Base-by-base conservation (phyloP, 2,113 vertebrate species). In the Protobothrops mucrosquamatus region DNA sequence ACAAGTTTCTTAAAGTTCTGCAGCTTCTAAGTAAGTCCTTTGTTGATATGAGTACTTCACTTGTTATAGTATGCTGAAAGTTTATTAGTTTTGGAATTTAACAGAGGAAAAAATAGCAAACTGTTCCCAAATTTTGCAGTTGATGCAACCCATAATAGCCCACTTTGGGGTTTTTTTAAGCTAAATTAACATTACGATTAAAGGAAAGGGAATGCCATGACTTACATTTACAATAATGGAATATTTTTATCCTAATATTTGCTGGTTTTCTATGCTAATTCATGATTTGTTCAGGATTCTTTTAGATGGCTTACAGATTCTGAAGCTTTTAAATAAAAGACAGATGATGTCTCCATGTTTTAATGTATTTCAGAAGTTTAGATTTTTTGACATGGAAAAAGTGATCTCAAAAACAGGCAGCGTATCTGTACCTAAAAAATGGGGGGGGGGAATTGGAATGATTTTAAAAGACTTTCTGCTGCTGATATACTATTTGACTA, bases 21-120 rank as follows among this genome's bases (percentile, higher is more conserved):
- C 92, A 1, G 57, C 74, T 64, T 94, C 93, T 94, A 86, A 93
- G 96, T 95, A 96, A 97, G 96, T 94, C 94, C 96, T 97, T 97
- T 97, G 96, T 97, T 96, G 95, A 96, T 95, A 94, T 96, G 94
- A 96, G 95, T 96, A 93, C 95, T 96, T 95, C 92, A 29, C 93
- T 89, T 95, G 95, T 89, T 92, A 56, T 85, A 57, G 93, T 95
- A 95, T 93, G 95, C 92, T 61, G 89, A 0, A 3, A 74, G 93
- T 96, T 93, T 94, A 94, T 95, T 94, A 95, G 96, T 94, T 96
- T 92, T 92, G 94, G 95, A 95, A 94, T 96, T 95, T 94, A 95
- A 94, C 9, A 6, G 93, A 52, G 55, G 57, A 46, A 39, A 93
- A 96, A 91, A 93, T 96, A 94, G 95, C 93, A 92, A 95, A 94